These are phyloP conservation scores for Sebastiscus tertius DNA, from an alignment of 2,797 vertebrate species.

Conservation along the genomic window DNA sequence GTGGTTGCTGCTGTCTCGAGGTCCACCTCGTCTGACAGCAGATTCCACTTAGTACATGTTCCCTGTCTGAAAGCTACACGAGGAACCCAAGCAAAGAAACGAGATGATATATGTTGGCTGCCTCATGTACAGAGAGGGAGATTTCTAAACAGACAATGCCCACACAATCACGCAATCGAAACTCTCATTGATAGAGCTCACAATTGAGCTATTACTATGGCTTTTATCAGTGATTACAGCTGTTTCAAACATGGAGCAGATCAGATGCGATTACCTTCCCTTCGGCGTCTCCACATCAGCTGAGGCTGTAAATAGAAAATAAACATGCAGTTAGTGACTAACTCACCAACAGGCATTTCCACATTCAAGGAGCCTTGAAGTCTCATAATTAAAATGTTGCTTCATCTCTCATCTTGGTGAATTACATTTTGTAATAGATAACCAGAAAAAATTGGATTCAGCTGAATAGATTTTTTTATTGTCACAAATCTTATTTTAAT, in stretches of 20 bases:
- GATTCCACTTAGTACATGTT: constrained; percentile 25
- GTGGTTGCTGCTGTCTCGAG: neutral
- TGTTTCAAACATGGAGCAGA: constrained; percentile 37
- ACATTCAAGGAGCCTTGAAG: neutral
- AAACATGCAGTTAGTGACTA: neutral
- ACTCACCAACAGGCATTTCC: constrained; percentile 2
- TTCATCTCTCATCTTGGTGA: neutral
- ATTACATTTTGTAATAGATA: neutral
- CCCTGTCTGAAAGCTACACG: constrained; percentile 10
- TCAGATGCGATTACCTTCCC: constrained; percentile 30
- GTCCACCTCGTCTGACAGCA: constrained; percentile 19
- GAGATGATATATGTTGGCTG: constrained; percentile 9
- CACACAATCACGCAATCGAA: neutral
- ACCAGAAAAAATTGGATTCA: neutral
- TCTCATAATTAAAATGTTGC: constrained; percentile 10
- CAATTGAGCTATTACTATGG: constrained; percentile 13
- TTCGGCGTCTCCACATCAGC: neutral
- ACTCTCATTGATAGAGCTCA: neutral
- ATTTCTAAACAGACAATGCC: neutral
- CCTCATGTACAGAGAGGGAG: neutral
- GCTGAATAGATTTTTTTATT: neutral
- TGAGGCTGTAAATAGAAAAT: constrained; percentile 24
- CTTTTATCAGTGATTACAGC: constrained; percentile 38
- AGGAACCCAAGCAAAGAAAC: constrained; percentile 15
- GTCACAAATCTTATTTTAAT: neutral